These are phyloP conservation scores for Eupithecia exiguata DNA, from an alignment of 2,888 invertebrate species.

Conservation along the genomic window DNA sequence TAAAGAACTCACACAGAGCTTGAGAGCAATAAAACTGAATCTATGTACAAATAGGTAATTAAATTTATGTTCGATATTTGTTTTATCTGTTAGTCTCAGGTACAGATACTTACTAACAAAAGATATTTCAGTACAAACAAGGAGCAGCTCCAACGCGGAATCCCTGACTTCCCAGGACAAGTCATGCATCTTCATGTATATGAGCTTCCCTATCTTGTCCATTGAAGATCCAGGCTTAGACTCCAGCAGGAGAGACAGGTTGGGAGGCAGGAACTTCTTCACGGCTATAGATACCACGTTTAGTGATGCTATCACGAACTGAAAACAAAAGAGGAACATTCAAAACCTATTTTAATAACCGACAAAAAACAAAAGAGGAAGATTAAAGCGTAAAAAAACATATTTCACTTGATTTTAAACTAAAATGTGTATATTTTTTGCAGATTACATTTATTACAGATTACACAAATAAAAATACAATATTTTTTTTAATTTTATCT, in stretches of 20 bases:
- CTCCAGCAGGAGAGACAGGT: slow-evolving; percentile 89
- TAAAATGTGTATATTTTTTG: no score
- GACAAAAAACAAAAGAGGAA: no score
- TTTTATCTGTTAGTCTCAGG: no score
- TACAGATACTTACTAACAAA: slow-evolving; percentile 85
- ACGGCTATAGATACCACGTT: slow-evolving; percentile 88
- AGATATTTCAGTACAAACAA: slow-evolving; percentile 87
- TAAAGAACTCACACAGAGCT: no score
- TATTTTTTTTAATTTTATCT: no score
- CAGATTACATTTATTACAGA: no score
- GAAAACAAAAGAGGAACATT: slow-evolving; percentile 49
- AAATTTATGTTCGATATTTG: no score
- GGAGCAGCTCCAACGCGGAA: slow-evolving; percentile 88
- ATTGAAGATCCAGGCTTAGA: slow-evolving; percentile 86
- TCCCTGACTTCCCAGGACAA: slow-evolving; percentile 91
- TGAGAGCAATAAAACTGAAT: no score
- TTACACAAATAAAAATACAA: no score
- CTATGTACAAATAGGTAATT: no score
- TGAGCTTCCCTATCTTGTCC: slow-evolving; percentile 86
- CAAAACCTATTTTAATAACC: neutral
- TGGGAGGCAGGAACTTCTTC: slow-evolving; percentile 90
- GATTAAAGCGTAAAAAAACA: no score
- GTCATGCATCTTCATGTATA: slow-evolving; percentile 88
- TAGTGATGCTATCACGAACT: slow-evolving; percentile 88
- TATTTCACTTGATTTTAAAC: no score